A percentile compares a stretch with the other conserved stretches of the same genome.
Conservation (phyloP, 2,797 vertebrate species). For the Pitangus sulphuratus region DNA sequence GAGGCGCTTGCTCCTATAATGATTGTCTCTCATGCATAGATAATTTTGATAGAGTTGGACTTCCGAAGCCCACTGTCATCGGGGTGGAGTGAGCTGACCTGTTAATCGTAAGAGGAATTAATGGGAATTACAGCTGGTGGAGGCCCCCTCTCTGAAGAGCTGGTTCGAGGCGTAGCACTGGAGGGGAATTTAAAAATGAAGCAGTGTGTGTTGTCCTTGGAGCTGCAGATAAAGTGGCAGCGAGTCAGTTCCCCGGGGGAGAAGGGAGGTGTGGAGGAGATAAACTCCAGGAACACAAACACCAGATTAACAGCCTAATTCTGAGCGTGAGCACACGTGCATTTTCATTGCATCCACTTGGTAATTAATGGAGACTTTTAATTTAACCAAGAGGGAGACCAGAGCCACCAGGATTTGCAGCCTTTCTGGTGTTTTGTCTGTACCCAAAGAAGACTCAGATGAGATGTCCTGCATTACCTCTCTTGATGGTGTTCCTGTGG, state of each 20-base stretch:
- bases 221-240: slow-evolving; percentile 63
- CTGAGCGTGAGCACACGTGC: not conserved
- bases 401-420: not conserved
- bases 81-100: slow-evolving; percentile 61
- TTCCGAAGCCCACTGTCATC: slow-evolving; percentile 21
- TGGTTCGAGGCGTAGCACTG: slow-evolving; percentile 1
- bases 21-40: slow-evolving; percentile 51
- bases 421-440: not conserved
- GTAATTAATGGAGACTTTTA: not conserved
- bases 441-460: not conserved
- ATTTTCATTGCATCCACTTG: not conserved
- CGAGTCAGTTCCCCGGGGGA: not conserved
- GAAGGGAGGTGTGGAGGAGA: not conserved
- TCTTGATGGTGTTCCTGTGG: not conserved
- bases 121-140: slow-evolving; percentile 42
- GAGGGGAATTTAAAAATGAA: not conserved
- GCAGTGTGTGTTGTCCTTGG: not conserved
- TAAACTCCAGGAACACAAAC: not conserved
- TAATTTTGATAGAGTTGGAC: slow-evolving; percentile 68
- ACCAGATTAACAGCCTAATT: slow-evolving; percentile 14
- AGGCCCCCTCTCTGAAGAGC: not conserved
- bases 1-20: slow-evolving; percentile 21
- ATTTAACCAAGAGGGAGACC: not conserved
- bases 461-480: not conserved
- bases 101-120: slow-evolving; percentile 66